Conservation (phyloP, 2,113 vertebrate species). For the Condylura cristata region DNA sequence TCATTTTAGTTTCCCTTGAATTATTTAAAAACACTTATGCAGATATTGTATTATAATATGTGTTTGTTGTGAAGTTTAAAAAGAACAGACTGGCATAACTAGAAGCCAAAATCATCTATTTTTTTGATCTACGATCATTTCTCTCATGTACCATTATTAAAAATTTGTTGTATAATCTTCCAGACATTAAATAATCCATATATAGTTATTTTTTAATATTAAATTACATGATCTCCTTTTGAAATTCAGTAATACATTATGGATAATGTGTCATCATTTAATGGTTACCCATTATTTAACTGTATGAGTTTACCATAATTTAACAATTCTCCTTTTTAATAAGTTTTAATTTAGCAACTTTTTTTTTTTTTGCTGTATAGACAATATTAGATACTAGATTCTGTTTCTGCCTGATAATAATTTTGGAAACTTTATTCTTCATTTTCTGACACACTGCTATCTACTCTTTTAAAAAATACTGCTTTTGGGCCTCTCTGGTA, state of each 20-base stretch:
- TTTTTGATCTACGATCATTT: neutral
- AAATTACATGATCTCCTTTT: slow-evolving; percentile 5
- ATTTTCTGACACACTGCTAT: neutral
- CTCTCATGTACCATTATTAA: neutral
- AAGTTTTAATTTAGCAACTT: neutral
- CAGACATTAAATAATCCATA: neutral
- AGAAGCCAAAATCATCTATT: neutral
- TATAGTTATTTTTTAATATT: neutral
- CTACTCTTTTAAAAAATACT: neutral
- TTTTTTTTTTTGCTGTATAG: slow-evolving; percentile 12
- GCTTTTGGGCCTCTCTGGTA: too few species aligned
- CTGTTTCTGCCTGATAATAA: neutral
- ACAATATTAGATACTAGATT: neutral
- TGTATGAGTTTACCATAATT: neutral
- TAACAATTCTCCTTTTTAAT: neutral
- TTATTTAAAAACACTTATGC: neutral
- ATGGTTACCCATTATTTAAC: neutral
- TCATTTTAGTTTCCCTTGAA: neutral
- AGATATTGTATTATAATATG: neutral
- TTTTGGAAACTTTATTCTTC: neutral
- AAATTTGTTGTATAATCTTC: neutral
- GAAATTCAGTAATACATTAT: neutral
- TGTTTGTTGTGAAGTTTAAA: neutral
- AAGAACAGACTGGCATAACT: neutral
- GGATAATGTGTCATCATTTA: neutral